phyloP scores from a whole-genome alignment of 2,797 vertebrate genomes.

The Hafferia zeledoni region DNA sequence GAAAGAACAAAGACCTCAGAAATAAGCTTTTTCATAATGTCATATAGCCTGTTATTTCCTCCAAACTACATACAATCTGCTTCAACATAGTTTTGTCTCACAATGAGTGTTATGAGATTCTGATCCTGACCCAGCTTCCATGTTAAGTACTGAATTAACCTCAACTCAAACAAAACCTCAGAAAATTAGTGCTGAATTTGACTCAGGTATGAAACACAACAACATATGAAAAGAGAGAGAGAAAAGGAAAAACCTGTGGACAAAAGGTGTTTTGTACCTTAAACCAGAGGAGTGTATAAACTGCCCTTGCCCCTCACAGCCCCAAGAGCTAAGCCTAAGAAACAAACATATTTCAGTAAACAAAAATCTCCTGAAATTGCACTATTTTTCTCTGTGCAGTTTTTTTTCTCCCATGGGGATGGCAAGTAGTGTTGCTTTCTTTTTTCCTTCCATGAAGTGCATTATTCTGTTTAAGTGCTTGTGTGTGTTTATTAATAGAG shows the following conservation, averaged over 20 bases:
- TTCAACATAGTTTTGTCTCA: neutral
- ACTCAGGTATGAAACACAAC: neutral
- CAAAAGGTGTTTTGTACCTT: neutral
- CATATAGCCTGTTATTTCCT: neutral
- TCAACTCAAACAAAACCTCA: neutral
- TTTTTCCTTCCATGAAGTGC: neutral
- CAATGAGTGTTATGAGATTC: neutral
- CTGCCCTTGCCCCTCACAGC: neutral
- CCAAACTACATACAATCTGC: neutral
- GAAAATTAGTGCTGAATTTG: neutral
- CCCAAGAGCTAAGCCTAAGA: neutral
- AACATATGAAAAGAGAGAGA: neutral
- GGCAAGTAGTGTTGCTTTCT: neutral
- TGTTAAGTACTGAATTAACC: neutral
- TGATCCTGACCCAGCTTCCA: neutral
- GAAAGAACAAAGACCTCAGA: neutral
- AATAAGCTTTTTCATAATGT: neutral
- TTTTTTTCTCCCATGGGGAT: neutral
- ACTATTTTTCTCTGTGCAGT: neutral
- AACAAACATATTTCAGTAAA: neutral
- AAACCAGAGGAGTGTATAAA: neutral
- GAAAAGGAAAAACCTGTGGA: neutral
- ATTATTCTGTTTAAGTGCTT: constrained; percentile 40
- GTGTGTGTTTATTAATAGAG: constrained; percentile 57
- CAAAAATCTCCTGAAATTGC: neutral